Evolutionary conservation across 2,113 vertebrate genomes (phyloP), one percentile per base, ranked within the genome.

Genomic region (Meleagris gallopavo): DNA sequence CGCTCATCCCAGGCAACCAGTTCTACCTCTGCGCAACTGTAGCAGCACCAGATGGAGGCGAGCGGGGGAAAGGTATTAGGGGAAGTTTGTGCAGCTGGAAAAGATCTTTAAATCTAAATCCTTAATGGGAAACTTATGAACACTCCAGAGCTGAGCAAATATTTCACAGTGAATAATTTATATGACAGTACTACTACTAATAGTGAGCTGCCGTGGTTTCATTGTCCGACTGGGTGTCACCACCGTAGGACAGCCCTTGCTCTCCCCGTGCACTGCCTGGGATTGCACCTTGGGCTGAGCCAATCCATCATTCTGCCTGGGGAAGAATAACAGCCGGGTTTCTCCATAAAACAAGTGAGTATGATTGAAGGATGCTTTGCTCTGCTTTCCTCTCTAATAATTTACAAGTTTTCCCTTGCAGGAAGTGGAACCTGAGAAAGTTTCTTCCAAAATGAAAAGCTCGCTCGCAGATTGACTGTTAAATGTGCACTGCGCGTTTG

Each of bases 21-120:
- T 93, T 84, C 70, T 13, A 75, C 46, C 43, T 69, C 6, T 29
- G 5, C 38, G 17, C n/a, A 86, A n/a, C 75, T 89, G 86, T 91
- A 93, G 41, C 11, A 86, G 25, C 24, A 75, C 12, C 55, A 91
- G 80, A 60, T 34, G 46, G 45, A 66, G 21, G 12, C 32, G 25
- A 82, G n/a, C 6, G 17, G 22, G 14, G 32, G 40, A 74, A 86
- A 29, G 29, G 50, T 90, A 17, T 78, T 85, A 77, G 64, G 38
- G 65, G 55, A 92, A 86, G 55, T 93, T 96, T 97, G 48, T 90
- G 83, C 83, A 95, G 86, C 88, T 95, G 67, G 48, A 86, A 94
- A 88, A 83, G 64, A 91, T 83, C 43, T 89, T 90, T 30, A 96
- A 57, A 89, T 86, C 66, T 87, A 65, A 95, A 96, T 95, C 78